Evolutionary conservation across 1,140 invertebrate genomes (phyloP).

Genomic region (Orussus abietinus): DNA sequence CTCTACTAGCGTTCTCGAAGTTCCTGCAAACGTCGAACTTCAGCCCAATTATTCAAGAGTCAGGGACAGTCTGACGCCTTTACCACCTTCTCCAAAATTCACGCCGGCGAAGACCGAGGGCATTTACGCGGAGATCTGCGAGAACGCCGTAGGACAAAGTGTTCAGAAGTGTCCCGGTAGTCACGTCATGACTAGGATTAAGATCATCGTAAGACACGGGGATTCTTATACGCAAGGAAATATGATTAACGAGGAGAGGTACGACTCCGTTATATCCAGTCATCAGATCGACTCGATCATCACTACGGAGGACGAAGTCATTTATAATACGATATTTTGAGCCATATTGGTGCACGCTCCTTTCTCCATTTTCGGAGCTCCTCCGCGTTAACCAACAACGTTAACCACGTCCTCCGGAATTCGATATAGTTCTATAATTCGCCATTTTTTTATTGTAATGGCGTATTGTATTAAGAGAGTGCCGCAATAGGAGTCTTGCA

Average conservation of each 20-base stretch:
- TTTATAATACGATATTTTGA: conserved; percentile 50
- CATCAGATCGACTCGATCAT: conserved; percentile 45
- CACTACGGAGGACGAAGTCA: conserved; percentile 42
- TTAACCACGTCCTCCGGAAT: no score
- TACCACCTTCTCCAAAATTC: conserved; percentile 29
- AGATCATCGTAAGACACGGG: conserved; percentile 41
- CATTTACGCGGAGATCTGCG: conserved; percentile 50
- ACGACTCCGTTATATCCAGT: conserved; percentile 38
- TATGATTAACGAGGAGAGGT: conserved; percentile 28
- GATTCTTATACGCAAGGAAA: conserved; percentile 21
- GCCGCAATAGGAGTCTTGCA: no score
- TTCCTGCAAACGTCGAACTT: conserved; percentile 37
- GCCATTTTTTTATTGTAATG: no score
- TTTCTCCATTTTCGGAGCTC: no score
- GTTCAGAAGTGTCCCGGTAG: conserved; percentile 37
- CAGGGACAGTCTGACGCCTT: conserved; percentile 41
- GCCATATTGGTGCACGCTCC: conserved; percentile 1
- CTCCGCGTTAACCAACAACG: no score
- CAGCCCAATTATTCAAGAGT: conserved; percentile 44
- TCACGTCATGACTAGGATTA: conserved; percentile 48
- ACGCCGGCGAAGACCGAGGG: conserved; percentile 36
- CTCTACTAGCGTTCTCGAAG: conserved; percentile 45
- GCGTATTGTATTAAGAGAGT: no score
- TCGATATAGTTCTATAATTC: no score
- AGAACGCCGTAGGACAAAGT: conserved; percentile 24